These are phyloP conservation scores for Manis javanica DNA, from an alignment of 2,797 vertebrate genomes.

Conservation along the genomic window DNA sequence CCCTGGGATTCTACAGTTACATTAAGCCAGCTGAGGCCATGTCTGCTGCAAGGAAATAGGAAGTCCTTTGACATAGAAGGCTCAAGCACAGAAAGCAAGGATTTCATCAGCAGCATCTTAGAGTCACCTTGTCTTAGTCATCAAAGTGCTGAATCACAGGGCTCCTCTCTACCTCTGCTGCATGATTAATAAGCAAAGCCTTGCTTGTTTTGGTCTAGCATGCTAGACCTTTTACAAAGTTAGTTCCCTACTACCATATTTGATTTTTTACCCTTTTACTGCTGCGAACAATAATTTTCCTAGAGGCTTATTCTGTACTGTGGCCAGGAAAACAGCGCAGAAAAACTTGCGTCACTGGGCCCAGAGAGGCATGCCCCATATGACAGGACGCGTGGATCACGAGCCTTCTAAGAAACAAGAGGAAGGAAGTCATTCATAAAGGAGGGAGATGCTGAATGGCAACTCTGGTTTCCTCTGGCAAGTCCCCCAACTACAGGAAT, in stretches of 20 bases:
- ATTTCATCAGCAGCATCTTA: neutral
- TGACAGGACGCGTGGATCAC: slow-evolving; percentile 53
- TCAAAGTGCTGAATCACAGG: slow-evolving; percentile 37
- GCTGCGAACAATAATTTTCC: neutral
- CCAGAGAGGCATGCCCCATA: neutral
- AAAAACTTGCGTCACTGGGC: slow-evolving; percentile 61
- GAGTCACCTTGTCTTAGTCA: slow-evolving; percentile 34
- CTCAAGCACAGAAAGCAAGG: neutral
- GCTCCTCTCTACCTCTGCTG: slow-evolving; percentile 2
- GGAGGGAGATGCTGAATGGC: slow-evolving; percentile 57
- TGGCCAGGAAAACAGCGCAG: slow-evolving; percentile 34
- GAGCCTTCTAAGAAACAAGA: slow-evolving; percentile 78
- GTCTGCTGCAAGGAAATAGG: slow-evolving; percentile 14
- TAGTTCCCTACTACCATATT: neutral
- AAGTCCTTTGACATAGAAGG: neutral
- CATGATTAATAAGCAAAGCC: neutral
- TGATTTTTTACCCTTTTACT: slow-evolving; percentile 39
- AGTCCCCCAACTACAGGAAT: slow-evolving; percentile 2
- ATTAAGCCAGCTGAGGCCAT: slow-evolving; percentile 29
- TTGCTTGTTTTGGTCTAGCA: neutral
- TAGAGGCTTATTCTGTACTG: neutral
- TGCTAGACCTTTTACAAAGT: neutral
- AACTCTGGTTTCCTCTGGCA: slow-evolving; percentile 51
- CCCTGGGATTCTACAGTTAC: slow-evolving; percentile 62
- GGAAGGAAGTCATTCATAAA: slow-evolving; percentile 81